phyloP scores from a whole-genome alignment of 2,888 invertebrate genomes.

The Notodonta ziczac region DNA sequence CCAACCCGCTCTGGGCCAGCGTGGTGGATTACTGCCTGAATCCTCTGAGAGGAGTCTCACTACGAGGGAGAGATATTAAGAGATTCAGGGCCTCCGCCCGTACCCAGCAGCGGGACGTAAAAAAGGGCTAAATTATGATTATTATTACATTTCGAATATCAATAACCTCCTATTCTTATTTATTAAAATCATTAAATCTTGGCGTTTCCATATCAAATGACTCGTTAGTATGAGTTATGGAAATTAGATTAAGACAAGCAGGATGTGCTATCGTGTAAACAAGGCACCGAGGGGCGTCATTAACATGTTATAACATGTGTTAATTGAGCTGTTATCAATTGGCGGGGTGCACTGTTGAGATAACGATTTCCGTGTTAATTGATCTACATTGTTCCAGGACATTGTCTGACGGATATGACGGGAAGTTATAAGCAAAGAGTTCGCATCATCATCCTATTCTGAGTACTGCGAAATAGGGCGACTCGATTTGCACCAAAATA shows the following conservation, averaged over 20 bases:
- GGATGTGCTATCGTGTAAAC: background rate
- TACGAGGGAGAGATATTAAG: no score
- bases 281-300: background rate
- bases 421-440: background rate
- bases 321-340: background rate
- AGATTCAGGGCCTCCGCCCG: no score
- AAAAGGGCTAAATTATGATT: no score
- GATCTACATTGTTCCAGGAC: background rate
- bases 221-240: background rate
- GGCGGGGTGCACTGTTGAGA: background rate
- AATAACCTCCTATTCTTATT: no score
- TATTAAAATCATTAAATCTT: background rate
- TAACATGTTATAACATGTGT: constrained; percentile 6
- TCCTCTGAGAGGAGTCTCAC: no score
- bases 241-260: constrained; percentile 3
- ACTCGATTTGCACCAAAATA: no score
- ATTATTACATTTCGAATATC: no score
- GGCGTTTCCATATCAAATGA: background rate
- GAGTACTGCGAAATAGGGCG: no score
- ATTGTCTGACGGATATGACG: background rate
- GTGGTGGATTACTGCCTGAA: no score
- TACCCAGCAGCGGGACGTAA: no score
- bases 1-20: no score
- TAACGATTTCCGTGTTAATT: constrained; percentile 3
- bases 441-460: background rate